These are phyloP conservation scores for Enteromius argenteus DNA, from an alignment of 2,797 vertebrate genomes.

Conservation along the genomic window DNA sequence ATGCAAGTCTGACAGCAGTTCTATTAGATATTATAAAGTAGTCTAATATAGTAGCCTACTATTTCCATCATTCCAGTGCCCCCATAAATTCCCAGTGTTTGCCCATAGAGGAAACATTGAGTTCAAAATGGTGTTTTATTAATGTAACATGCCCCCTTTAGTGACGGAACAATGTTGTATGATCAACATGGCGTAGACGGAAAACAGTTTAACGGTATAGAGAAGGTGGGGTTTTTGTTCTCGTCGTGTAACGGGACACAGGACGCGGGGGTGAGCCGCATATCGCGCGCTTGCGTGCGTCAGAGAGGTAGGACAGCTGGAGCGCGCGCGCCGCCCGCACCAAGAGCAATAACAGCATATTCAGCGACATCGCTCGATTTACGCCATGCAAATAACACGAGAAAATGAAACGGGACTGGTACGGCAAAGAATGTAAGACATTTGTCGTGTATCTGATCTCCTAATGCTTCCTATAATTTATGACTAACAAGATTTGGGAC, in stretches of 20 bases:
- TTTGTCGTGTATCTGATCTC: conserved; percentile 33
- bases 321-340: conserved; percentile 48
- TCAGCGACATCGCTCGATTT: conserved; percentile 46
- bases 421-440: conserved; percentile 50
- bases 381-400: conserved; percentile 53
- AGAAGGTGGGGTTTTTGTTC: conserved; percentile 49
- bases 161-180: conserved; percentile 15
- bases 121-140: conserved; percentile 1
- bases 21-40: not conserved
- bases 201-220: conserved; percentile 15
- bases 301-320: conserved; percentile 55
- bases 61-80: not conserved
- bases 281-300: conserved; percentile 58
- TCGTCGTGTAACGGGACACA: conserved; percentile 53
- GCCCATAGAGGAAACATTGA: not conserved
- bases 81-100: not conserved
- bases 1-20: not conserved
- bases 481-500: conserved; percentile 54
- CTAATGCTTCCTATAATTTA: conserved; percentile 49
- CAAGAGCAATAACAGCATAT: conserved; percentile 59
- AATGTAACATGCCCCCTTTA: not conserved
- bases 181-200: conserved; percentile 32
- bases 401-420: conserved; percentile 58
- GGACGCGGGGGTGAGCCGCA: conserved; percentile 53
- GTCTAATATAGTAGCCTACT: not conserved